Percentiles rank a stretch among this genome's conserved stretches.
Conservation (phyloP, 1,140 invertebrate genomes). For the Hormaphis cornu region DNA sequence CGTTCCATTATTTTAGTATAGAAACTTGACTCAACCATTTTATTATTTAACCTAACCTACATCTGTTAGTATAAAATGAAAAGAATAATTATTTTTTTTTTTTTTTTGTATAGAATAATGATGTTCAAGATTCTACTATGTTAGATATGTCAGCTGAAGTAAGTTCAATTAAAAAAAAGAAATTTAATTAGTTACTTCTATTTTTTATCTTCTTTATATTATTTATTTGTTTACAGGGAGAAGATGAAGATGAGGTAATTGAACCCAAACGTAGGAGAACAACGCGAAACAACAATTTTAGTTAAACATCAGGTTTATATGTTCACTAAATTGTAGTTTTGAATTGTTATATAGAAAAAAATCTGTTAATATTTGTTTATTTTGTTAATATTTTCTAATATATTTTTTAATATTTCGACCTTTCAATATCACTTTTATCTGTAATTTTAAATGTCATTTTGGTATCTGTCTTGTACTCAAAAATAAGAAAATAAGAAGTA, state of each 20-base stretch:
- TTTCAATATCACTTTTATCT: background rate
- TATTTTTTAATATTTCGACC: conserved; percentile 2
- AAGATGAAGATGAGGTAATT: conserved; percentile 16
- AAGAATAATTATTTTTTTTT: background rate
- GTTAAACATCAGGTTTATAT: background rate
- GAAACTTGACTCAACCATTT: too few species aligned
- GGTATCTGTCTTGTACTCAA: background rate
- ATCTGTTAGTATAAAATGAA: background rate
- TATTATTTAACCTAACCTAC: too few species aligned
- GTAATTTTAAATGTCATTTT: conserved; percentile 14
- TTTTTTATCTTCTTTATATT: background rate
- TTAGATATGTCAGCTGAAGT: conserved; percentile 22
- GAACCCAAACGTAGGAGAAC: conserved; percentile 15
- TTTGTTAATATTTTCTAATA: conserved; percentile 28
- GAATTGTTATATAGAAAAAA: conserved; percentile 27
- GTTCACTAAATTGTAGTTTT: background rate
- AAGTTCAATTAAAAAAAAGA: background rate
- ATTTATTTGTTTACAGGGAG: conserved; percentile 11
- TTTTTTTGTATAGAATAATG: conserved; percentile 7
- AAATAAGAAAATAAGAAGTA: too few species aligned
- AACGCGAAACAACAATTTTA: conserved; percentile 23
- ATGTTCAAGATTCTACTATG: conserved; percentile 3
- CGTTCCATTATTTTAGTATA: too few species aligned
- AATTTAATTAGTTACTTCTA: background rate
- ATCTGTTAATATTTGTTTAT: conserved; percentile 31